Conservation (phyloP, 2,888 invertebrate genomes). For the Pantelozetes paolii region DNA sequence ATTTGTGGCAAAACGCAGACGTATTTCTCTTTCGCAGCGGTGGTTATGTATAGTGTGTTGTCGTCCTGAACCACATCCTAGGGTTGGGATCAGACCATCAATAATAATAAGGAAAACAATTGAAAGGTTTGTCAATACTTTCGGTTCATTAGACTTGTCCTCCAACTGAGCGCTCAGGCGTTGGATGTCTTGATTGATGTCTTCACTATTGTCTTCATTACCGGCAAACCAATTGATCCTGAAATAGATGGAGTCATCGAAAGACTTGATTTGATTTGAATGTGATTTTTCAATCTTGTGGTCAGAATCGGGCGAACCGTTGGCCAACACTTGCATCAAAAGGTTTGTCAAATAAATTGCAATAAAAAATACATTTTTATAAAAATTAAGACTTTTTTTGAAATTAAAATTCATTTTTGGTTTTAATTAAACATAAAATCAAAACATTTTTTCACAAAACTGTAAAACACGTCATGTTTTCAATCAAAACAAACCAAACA, state of each 20-base stretch:
- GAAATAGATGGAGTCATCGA: conserved; percentile 37
- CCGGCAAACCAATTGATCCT: conserved; percentile 39
- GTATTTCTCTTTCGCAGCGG: conserved; percentile 75
- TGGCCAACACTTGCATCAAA: conserved; percentile 7
- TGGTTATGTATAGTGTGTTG: conserved; percentile 62
- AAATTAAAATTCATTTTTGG: neutral
- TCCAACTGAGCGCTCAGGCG: neutral
- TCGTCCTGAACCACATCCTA: conserved; percentile 53
- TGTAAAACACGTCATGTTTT: conserved; percentile 22
- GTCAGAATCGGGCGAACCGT: neutral
- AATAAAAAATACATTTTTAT: neutral
- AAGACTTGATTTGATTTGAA: conserved; percentile 22
- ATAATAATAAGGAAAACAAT: neutral
- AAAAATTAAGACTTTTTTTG: neutral
- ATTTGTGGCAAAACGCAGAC: conserved; percentile 72
- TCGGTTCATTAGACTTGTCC: conserved; percentile 6
- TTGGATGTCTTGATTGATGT: neutral
- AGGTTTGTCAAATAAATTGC: neutral
- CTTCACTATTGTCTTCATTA: neutral
- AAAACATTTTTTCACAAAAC: neutral
- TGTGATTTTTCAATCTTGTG: conserved; percentile 24
- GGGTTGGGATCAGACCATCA: neutral
- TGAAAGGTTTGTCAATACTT: neutral
- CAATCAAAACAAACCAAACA: neutral
- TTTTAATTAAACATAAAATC: neutral